Percentiles rank a stretch among this genome's conserved stretches.
Conservation (phyloP, 2,113 vertebrate genomes). For the Electrona antarctica region DNA sequence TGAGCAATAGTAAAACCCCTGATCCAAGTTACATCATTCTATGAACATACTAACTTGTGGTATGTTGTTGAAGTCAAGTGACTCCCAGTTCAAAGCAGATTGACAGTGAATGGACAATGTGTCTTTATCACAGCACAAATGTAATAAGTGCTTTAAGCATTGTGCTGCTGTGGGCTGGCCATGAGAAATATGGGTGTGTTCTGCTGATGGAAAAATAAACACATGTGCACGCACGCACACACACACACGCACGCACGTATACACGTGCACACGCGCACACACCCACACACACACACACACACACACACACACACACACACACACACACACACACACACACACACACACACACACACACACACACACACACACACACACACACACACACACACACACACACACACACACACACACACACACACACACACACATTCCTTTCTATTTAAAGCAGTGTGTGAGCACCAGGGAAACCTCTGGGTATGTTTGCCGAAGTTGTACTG, state of each 20-base stretch:
- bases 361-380: conserved; percentile 3
- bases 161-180: conserved; percentile 54
- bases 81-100: not conserved
- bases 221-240: not conserved
- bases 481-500: conserved; percentile 52
- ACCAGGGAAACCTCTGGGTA: conserved; percentile 51
- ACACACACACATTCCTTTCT: conserved; percentile 69
- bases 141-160: conserved; percentile 34
- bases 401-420: conserved; percentile 63
- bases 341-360: not conserved
- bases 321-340: conserved; percentile 59
- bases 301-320: conserved; percentile 50
- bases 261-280: not conserved
- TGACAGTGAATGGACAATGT: conserved; percentile 1
- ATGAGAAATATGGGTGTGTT: conserved; percentile 63
- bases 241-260: not conserved
- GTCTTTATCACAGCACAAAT: conserved; percentile 27
- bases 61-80: not conserved
- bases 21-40: not conserved
- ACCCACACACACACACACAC: conserved; percentile 2
- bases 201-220: not conserved
- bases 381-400: conserved; percentile 42
- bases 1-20: conserved; percentile 9
- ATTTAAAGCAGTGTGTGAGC: conserved; percentile 61
- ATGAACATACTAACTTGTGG: not conserved